These are phyloP conservation scores for Nicator chloris DNA, from an alignment of 2,113 vertebrate species.

Conservation along the genomic window DNA sequence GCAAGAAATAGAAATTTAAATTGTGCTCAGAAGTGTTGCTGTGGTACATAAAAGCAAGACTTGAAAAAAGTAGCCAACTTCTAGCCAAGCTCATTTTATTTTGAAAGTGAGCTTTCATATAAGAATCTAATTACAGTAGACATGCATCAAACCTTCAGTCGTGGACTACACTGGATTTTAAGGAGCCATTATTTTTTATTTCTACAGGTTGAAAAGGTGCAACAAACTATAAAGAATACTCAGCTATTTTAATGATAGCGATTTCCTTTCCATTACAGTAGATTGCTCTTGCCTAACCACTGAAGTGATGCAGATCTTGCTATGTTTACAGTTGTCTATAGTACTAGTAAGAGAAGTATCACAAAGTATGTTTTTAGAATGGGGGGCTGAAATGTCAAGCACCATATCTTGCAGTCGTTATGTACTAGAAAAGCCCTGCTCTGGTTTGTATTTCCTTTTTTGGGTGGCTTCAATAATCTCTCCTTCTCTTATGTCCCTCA, in stretches of 20 bases:
- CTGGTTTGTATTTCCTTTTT: neutral
- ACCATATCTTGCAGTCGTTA: neutral
- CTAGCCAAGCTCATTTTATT: neutral
- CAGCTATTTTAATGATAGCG: neutral
- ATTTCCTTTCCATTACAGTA: neutral
- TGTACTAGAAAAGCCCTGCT: neutral
- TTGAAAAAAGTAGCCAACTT: neutral
- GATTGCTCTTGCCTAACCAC: neutral
- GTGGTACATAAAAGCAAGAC: neutral
- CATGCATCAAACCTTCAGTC: neutral
- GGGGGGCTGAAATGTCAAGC: neutral
- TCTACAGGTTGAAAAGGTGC: neutral
- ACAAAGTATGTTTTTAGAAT: neutral
- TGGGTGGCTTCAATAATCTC: neutral
- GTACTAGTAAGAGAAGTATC: neutral
- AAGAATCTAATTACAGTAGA: neutral
- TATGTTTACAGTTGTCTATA: neutral
- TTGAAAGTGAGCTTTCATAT: neutral
- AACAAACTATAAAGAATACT: neutral
- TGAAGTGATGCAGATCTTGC: neutral
- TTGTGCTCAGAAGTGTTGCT: neutral
- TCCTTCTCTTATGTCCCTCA: neutral
- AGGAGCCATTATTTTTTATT: neutral
- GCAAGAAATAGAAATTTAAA: neutral
- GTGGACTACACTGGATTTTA: neutral